phyloP scores from a whole-genome alignment of 2,113 vertebrate genomes.

The Peromyscus leucopus region DNA sequence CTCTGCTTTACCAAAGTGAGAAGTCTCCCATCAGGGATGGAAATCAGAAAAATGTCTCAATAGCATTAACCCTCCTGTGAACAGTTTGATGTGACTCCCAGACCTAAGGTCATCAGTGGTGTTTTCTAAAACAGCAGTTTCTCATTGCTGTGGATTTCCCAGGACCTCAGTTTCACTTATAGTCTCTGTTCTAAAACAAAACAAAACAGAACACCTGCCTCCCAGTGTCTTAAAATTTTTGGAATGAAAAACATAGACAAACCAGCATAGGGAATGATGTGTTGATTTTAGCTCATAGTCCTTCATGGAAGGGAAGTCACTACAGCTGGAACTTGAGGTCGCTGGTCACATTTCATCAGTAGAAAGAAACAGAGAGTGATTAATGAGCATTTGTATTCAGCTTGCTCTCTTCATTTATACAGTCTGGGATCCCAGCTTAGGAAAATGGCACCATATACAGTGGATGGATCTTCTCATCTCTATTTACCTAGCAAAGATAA shows the following conservation, averaged over 20 bases:
- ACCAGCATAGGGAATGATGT: background rate
- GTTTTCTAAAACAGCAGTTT: background rate
- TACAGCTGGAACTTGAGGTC: background rate
- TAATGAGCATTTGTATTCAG: background rate
- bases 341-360: background rate
- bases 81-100: fast-evolving
- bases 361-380: background rate
- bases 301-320: background rate
- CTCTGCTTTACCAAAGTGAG: slow-evolving; percentile 66
- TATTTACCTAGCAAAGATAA: background rate
- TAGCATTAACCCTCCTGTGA: no score
- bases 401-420: background rate
- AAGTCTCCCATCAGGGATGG: slow-evolving; percentile 46
- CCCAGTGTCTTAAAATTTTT: background rate
- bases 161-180: background rate
- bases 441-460: background rate
- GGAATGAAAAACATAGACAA: background rate
- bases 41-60: no score
- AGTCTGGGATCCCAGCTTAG: background rate
- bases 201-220: background rate
- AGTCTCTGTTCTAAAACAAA: background rate
- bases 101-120: background rate
- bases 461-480: background rate
- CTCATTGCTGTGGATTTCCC: background rate
- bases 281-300: background rate